Evolutionary conservation across 2,888 invertebrate genomes (phyloP).

Genomic region (Parnassius orleans): DNA sequence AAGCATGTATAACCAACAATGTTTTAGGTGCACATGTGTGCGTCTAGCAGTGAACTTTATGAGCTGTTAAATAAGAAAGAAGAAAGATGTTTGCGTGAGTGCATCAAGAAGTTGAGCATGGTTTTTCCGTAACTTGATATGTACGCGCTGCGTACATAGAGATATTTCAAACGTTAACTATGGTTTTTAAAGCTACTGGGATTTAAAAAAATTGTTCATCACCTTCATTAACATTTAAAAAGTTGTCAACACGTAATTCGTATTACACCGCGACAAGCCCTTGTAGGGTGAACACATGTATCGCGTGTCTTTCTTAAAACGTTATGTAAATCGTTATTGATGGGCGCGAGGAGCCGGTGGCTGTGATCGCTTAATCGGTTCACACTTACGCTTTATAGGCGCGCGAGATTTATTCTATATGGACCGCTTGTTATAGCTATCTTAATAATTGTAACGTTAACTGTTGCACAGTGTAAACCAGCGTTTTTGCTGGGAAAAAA

Average conservation of each 20-base stretch:
- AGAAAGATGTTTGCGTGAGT: no score
- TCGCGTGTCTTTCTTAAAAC: constrained; percentile 16
- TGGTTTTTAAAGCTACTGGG: not conserved
- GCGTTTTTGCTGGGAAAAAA: no score
- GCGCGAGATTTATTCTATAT: constrained; percentile 21
- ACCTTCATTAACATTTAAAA: constrained; percentile 6
- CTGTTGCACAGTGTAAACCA: constrained; percentile 3
- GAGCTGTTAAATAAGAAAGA: no score
- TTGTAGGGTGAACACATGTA: constrained; percentile 12
- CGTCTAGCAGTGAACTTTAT: no score
- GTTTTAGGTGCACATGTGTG: no score
- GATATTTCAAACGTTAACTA: no score
- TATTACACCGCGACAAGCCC: constrained; percentile 14
- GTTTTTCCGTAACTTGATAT: no score
- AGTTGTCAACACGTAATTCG: constrained; percentile 18
- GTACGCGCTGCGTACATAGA: no score
- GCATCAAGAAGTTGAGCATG: no score
- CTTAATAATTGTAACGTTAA: not conserved
- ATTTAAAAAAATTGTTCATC: not conserved
- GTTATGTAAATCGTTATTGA: constrained; percentile 26
- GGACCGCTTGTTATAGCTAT: constrained; percentile 10
- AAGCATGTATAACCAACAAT: no score
- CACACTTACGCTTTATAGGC: constrained; percentile 20
- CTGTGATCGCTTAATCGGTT: constrained; percentile 25
- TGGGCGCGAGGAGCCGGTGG: constrained; percentile 15